phyloP scores from a whole-genome alignment of 1,140 invertebrate genomes.

The Bombus breviceps region DNA sequence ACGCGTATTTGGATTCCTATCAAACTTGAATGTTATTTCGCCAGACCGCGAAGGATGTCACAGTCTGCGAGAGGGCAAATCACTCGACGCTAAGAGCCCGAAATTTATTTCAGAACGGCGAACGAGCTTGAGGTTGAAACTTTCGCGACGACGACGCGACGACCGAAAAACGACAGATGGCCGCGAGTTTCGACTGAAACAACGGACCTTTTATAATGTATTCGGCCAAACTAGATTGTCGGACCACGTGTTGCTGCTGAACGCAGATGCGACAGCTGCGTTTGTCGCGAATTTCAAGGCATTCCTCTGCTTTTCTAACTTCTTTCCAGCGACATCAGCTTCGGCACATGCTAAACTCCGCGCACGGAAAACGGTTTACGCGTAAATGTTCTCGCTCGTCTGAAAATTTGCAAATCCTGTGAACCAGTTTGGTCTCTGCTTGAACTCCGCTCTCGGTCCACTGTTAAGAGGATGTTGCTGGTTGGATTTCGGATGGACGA shows the following conservation, averaged over 20 bases:
- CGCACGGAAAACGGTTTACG: slow-evolving; percentile 26
- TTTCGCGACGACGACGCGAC: neutral
- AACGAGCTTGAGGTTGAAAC: neutral
- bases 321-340: neutral
- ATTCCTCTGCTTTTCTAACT: neutral
- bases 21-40: no score
- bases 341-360: neutral
- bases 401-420: slow-evolving; percentile 68
- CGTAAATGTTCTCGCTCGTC: neutral
- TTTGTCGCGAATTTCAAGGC: slow-evolving; percentile 54
- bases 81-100: no score
- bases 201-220: slow-evolving; percentile 71
- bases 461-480: neutral
- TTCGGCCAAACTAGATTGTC: slow-evolving; percentile 56
- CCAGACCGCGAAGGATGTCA: no score
- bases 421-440: neutral
- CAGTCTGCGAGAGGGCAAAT: no score
- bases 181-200: slow-evolving; percentile 49
- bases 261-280: slow-evolving; percentile 63
- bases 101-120: neutral
- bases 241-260: slow-evolving; percentile 74
- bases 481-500: neutral
- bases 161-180: slow-evolving; percentile 62
- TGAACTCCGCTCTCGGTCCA: neutral
- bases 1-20: no score